phyloP scores from a whole-genome alignment of 2,113 vertebrate genomes.

The Globicephala melas region DNA sequence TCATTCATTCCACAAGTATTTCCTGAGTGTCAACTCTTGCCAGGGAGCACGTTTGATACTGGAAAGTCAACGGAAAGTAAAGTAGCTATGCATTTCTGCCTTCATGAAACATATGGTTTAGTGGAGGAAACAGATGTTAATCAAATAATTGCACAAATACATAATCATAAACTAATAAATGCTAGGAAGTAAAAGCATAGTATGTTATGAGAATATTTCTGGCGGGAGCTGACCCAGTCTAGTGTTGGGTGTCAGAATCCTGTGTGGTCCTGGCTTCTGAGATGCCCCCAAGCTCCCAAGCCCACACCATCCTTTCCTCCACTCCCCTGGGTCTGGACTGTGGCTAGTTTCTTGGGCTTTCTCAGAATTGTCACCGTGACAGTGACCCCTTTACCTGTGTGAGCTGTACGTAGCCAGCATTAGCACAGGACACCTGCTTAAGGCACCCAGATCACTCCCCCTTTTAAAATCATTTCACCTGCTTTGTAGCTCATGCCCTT shows the following conservation, averaged over 20 bases:
- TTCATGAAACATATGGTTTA: background rate
- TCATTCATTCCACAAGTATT: background rate
- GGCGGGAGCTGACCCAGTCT: background rate
- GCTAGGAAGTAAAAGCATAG: background rate
- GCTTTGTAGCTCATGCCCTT: background rate
- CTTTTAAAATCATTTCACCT: background rate
- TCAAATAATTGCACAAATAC: background rate
- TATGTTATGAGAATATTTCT: background rate
- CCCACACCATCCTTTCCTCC: too few relatives aligned
- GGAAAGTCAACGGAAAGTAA: background rate
- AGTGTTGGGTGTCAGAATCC: background rate
- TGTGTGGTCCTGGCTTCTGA: background rate
- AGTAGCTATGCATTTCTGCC: background rate
- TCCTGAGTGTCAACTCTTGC: background rate
- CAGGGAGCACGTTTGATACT: background rate
- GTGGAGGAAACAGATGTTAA: background rate
- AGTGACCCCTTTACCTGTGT: background rate
- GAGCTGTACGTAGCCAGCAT: background rate
- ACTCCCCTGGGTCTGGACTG: background rate
- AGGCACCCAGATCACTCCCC: background rate
- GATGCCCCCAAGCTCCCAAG: background rate
- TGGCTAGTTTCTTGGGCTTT: background rate
- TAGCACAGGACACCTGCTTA: background rate
- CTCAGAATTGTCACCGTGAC: rapidly evolving
- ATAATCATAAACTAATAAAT: background rate